Evolutionary conservation across 2,888 invertebrate species (phyloP), one percentile per base, ranked within the genome.

Genomic region (Anarsia innoxiella): DNA sequence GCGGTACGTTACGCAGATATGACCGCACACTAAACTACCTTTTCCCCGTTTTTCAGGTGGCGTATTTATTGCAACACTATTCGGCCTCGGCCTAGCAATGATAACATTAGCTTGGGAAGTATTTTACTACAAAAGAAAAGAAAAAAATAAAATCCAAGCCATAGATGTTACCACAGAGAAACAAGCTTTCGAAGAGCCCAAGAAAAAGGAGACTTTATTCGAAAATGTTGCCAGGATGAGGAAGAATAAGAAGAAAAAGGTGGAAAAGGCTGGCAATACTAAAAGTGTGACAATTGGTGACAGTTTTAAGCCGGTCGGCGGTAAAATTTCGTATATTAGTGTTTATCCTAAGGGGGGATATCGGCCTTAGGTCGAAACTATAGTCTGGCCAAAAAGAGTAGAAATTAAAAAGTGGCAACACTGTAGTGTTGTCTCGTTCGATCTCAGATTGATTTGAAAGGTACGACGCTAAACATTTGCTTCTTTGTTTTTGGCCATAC

Each of bases 61-160:
- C 0, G 95, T 96, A 0, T 96, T 96, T 60, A 95, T 96, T 47
- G 95, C 95, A 0, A 95, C 95, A 0, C 75, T 95, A 0, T 93
- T 94, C 60, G 96, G 96, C 0, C 70, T 96, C 2, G 91, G 91
- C 0, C 61, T 96, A 35, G 95, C 96, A 0, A 93, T 96, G 92
- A 66, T 94, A 0, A 94, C 95, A 0, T 69, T 96, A 11, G 91
- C 89, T 0, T 90, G 90, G 53, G 96, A 96, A 71, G 92, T 96
- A 0, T 82, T 93, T 40, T 94, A 93, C 56, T 93, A 94, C 62
- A 88, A 88, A 41, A 66, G 86, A 0, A 88, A 88, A 51, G 79
- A 84, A 34, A 82, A 71, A 40, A 82, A 73, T 19, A 75, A 72
- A 48, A 51, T 72, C 0, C 56, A 66, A 37, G 35, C 39, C 0